Evolutionary conservation across 2,888 invertebrate genomes (phyloP).

Genomic region (Cenopis cana): DNA sequence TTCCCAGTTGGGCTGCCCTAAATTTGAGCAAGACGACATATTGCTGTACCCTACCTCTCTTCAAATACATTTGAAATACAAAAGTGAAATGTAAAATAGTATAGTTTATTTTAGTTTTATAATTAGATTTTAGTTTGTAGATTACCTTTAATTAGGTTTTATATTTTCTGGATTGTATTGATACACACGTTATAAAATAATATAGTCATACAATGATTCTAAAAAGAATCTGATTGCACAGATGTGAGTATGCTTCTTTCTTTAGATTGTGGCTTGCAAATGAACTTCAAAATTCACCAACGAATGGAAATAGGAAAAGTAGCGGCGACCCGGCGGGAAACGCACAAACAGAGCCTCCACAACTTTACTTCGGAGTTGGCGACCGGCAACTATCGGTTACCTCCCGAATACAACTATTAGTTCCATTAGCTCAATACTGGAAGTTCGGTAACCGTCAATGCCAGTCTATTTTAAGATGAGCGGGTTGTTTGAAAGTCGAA

Average conservation of each 20-base stretch:
- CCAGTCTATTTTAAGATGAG: background rate
- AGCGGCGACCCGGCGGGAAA: conserved; percentile 35
- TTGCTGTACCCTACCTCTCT: too few species aligned
- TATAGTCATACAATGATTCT: too few species aligned
- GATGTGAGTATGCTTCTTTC: background rate
- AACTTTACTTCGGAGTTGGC: conserved; percentile 27
- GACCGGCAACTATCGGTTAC: conserved; percentile 25
- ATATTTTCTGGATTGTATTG: too few species aligned
- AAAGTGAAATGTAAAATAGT: too few species aligned
- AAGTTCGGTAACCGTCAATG: background rate
- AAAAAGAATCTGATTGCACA: too few species aligned
- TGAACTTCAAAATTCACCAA: conserved; percentile 43
- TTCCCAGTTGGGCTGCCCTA: too few species aligned
- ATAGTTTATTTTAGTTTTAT: too few species aligned
- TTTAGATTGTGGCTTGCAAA: conserved; percentile 26
- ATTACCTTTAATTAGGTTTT: too few species aligned
- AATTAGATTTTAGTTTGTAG: too few species aligned
- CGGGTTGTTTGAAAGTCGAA: background rate
- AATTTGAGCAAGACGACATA: too few species aligned
- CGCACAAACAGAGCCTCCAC: conserved; percentile 30
- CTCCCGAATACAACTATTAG: background rate
- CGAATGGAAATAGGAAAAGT: conserved; percentile 43
- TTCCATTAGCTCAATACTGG: conserved; percentile 11
- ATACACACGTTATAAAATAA: too few species aligned
- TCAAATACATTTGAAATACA: too few species aligned